Evolutionary conservation across 64 coral and sea anemone species (phyloP), one percentile per base, ranked within the genome.

Genomic region (Acropora tenuis): DNA sequence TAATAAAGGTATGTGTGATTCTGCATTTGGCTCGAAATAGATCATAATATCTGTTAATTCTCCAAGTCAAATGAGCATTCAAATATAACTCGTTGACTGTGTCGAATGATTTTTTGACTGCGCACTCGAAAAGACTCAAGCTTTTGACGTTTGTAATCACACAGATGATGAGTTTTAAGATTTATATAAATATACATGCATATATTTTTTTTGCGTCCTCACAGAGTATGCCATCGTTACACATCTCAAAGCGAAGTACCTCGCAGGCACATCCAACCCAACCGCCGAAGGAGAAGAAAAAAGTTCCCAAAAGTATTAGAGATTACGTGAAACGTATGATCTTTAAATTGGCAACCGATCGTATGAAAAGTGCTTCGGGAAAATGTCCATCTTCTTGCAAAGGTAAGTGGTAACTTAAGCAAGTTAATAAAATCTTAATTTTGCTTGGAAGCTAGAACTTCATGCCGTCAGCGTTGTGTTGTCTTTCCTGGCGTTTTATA

Each of bases 211-310:
- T 72, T n/a, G 52, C 52, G 63, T 48, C 4, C 65, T 46, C 5
- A 71, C 82, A 85, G 82, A 85, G 63, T 45, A 85, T 85, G 60
- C 82, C 82, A 16, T 83, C 59, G 4, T 11, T 85, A 9, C 82
- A 85, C 46, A 66, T 85, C 30, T 85, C 82, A 47, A 13, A 58
- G 65, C 69, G 82, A 40, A 85, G 82, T 71, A 85, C 82, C 20
- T 85, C 82, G 6, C 80, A 83, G 1, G 4, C 52, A 2, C 57
- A 47, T 17, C 82, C 82, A 1, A 85, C 82, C 1, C 44, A 49
- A 41, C 82, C 63, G 3, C 11, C 82, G 0, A 41, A 43, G 6
- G 19, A 49, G 13, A 83, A 67, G 41, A 45, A 68, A 9, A 85
- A 85, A 71, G 82, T 85, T 67, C 3, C 65, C 63, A 85, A 45